phyloP scores from a whole-genome alignment of 2,888 invertebrate genomes.

The Eueremaeus valkanovi region DNA sequence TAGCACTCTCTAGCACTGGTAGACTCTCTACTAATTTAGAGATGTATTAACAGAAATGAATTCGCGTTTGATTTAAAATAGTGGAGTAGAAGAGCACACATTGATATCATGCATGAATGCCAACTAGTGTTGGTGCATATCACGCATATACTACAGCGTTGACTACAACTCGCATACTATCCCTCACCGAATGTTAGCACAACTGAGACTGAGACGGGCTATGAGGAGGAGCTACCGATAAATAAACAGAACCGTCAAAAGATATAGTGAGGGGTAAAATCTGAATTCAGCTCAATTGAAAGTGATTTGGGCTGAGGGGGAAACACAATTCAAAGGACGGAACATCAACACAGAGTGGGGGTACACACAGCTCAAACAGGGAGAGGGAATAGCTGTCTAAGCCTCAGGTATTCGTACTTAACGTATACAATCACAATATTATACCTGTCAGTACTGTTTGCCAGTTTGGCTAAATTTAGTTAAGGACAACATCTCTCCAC shows the following conservation, averaged over 20 bases:
- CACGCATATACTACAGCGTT: constrained; percentile 24
- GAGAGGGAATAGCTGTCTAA: neutral
- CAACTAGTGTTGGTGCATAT: constrained; percentile 24
- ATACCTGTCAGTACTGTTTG: constrained; percentile 17
- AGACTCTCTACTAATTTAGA: neutral
- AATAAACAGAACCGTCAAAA: constrained; percentile 26
- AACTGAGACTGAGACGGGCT: constrained; percentile 19
- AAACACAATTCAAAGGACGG: constrained; percentile 1
- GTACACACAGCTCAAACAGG: neutral
- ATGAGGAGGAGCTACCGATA: constrained; percentile 24
- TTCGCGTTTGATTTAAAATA: constrained; percentile 15
- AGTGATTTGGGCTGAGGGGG: constrained; percentile 7
- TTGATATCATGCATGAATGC: constrained; percentile 24
- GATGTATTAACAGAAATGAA: neutral
- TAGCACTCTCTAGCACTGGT: too few species aligned
- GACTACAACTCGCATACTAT: constrained; percentile 19
- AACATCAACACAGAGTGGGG: constrained; percentile 12
- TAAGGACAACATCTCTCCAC: constrained; percentile 11
- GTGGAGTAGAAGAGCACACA: neutral
- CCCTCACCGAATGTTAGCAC: neutral
- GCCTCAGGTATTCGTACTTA: constrained; percentile 21
- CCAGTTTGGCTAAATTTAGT: constrained; percentile 9
- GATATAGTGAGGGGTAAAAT: constrained; percentile 4
- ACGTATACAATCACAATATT: constrained; percentile 12
- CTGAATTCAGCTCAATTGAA: constrained; percentile 24